Conservation (phyloP, 2,113 vertebrate genomes). For the Clupea harengus region DNA sequence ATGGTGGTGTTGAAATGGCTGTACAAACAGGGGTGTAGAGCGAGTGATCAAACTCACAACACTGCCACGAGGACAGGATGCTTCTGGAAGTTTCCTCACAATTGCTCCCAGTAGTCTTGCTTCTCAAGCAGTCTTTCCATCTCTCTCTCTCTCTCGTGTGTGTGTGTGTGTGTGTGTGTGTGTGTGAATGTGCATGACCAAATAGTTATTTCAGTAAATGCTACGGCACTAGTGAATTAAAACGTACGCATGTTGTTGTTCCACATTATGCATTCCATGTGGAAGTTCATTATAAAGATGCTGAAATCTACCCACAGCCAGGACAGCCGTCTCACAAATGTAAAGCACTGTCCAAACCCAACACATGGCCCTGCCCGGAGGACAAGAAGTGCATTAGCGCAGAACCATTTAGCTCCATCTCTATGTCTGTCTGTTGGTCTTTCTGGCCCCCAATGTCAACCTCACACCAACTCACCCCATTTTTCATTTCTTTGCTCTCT, state of each 20-base stretch:
- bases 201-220: not conserved
- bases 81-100: conserved; percentile 36
- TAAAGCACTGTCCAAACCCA: conserved; percentile 41
- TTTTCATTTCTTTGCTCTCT: conserved; percentile 17
- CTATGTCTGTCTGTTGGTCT: conserved; percentile 41
- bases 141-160: conserved; percentile 19
- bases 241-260: not conserved
- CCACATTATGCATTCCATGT: not conserved
- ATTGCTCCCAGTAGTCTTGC: conserved; percentile 30
- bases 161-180: not conserved
- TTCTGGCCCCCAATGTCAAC: conserved; percentile 9
- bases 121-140: conserved; percentile 36
- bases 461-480: conserved; percentile 40
- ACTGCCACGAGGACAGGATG: conserved; percentile 29
- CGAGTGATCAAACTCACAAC: conserved; percentile 46
- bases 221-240: not conserved
- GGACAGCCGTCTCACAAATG: conserved; percentile 51
- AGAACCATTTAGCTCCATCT: conserved; percentile 33
- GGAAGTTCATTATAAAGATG: conserved; percentile 30
- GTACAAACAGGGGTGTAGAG: conserved; percentile 49
- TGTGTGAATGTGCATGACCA: not conserved
- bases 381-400: conserved; percentile 29
- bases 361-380: conserved; percentile 40
- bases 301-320: conserved; percentile 10
- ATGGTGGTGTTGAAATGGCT: conserved; percentile 49